Evolutionary conservation across 2,797 vertebrate genomes (phyloP).

Genomic region (Oryzias sinensis): DNA sequence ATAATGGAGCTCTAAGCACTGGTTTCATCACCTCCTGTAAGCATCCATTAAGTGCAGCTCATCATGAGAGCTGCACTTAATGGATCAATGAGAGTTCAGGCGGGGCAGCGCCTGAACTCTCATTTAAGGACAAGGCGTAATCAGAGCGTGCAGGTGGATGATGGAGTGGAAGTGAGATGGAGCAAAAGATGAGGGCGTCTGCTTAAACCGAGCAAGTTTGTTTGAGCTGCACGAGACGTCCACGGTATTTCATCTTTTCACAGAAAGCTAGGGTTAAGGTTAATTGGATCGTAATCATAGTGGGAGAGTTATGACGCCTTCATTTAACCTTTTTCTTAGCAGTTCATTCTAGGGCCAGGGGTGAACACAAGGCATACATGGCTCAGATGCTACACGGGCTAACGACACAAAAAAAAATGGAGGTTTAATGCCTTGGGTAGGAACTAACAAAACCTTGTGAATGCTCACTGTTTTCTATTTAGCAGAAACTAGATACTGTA

Average conservation of each 20-base stretch:
- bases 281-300: neutral
- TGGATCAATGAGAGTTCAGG: no score
- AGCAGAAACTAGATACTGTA: no score
- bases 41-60: slow-evolving; percentile 17
- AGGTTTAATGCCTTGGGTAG: no score
- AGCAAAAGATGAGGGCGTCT: slow-evolving; percentile 7
- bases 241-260: neutral
- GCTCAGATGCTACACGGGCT: no score
- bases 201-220: slow-evolving; percentile 8
- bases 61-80: no score
- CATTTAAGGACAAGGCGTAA: slow-evolving; percentile 15
- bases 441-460: no score
- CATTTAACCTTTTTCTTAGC: neutral
- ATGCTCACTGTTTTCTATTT: no score
- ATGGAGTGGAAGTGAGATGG: slow-evolving; percentile 8
- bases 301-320: neutral
- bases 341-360: no score
- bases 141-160: slow-evolving; percentile 29
- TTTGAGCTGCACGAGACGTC: neutral
- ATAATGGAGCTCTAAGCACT: slow-evolving; percentile 20
- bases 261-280: neutral
- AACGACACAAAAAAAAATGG: no score
- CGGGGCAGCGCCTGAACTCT: slow-evolving; percentile 6
- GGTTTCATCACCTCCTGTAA: slow-evolving; percentile 2
- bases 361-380: no score